phyloP scores from a whole-genome alignment of 1,140 invertebrate species.

The Acyrthosiphon pisum region DNA sequence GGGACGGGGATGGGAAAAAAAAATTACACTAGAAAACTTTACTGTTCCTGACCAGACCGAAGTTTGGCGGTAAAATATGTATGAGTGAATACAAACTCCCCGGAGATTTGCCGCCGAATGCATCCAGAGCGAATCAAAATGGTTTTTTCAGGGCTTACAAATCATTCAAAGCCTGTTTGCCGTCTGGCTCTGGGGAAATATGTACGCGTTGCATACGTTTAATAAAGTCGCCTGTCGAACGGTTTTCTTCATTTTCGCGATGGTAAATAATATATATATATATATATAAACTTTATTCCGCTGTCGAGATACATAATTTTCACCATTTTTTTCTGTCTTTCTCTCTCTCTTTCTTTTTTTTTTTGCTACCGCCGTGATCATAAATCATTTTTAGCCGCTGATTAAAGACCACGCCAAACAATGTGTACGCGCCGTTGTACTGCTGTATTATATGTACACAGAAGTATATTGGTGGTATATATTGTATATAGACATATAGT shows the following conservation, averaged over 20 bases:
- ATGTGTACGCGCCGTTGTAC: background rate
- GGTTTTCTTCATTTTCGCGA: conserved; percentile 36
- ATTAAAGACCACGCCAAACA: conserved; percentile 16
- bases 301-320: background rate
- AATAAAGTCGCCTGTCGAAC: conserved; percentile 39
- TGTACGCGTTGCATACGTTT: conserved; percentile 46
- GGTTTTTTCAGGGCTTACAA: conserved; percentile 47
- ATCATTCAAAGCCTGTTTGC: conserved; percentile 55
- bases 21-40: conserved; percentile 32
- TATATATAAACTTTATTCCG: background rate
- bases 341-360: background rate
- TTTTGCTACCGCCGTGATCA: background rate
- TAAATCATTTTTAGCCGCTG: conserved; percentile 21
- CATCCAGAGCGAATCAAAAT: conserved; percentile 36
- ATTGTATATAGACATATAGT: too few species aligned
- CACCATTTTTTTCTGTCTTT: background rate
- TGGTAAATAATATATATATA: background rate
- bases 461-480: background rate
- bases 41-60: conserved; percentile 19
- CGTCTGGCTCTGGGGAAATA: conserved; percentile 52
- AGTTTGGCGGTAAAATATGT: conserved; percentile 47
- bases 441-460: background rate
- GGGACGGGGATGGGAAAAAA: background rate
- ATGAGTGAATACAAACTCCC: conserved; percentile 36
- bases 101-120: conserved; percentile 20